A percentile compares a stretch with the other conserved stretches of the same genome.
These are phyloP conservation scores for Polydesmus complanatus DNA, from an alignment of 2,888 invertebrate genomes.

Conservation along the genomic window DNA sequence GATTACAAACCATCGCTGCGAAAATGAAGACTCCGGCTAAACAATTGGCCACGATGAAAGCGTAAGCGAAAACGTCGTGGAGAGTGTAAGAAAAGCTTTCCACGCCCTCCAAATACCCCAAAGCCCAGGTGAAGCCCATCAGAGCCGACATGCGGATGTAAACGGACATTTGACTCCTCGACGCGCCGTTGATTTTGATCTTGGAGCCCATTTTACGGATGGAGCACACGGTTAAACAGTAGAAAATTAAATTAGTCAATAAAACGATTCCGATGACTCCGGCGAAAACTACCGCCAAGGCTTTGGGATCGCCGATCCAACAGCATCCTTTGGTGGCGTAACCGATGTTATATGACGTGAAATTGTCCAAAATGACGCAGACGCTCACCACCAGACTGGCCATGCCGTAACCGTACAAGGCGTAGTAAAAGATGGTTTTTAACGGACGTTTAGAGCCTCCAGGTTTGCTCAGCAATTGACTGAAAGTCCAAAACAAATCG, in stretches of 20 bases:
- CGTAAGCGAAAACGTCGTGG: slow-evolving; percentile 20
- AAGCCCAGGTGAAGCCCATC: slow-evolving; percentile 26
- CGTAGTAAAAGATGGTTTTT: slow-evolving; percentile 8
- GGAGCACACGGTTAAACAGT: slow-evolving; percentile 21
- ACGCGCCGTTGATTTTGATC: slow-evolving; percentile 5
- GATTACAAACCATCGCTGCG: slow-evolving; percentile 24
- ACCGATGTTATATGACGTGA: slow-evolving; percentile 16
- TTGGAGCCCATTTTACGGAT: slow-evolving; percentile 19
- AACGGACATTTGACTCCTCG: slow-evolving; percentile 21
- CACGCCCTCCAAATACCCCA: slow-evolving; percentile 22
- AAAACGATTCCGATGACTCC: slow-evolving; percentile 22
- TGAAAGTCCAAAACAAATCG: slow-evolving; percentile 33
- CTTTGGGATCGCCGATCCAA: slow-evolving; percentile 23
- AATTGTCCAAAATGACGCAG: slow-evolving; percentile 28
- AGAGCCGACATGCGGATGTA: slow-evolving; percentile 24
- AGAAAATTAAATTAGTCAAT: slow-evolving; percentile 23
- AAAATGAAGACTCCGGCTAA: slow-evolving; percentile 25
- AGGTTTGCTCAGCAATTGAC: slow-evolving; percentile 12
- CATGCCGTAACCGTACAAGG: slow-evolving; percentile 29
- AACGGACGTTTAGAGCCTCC: not conserved
- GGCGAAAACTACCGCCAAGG: slow-evolving; percentile 23
- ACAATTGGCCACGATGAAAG: slow-evolving; percentile 24
- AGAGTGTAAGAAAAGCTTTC: not conserved
- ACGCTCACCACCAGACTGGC: slow-evolving; percentile 28
- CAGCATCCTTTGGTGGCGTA: slow-evolving; percentile 22